Percentiles rank a stretch among this genome's conserved stretches.
These are phyloP conservation scores for Drosophila jambulina DNA, from an alignment of 1,140 invertebrate species.

Conservation along the genomic window DNA sequence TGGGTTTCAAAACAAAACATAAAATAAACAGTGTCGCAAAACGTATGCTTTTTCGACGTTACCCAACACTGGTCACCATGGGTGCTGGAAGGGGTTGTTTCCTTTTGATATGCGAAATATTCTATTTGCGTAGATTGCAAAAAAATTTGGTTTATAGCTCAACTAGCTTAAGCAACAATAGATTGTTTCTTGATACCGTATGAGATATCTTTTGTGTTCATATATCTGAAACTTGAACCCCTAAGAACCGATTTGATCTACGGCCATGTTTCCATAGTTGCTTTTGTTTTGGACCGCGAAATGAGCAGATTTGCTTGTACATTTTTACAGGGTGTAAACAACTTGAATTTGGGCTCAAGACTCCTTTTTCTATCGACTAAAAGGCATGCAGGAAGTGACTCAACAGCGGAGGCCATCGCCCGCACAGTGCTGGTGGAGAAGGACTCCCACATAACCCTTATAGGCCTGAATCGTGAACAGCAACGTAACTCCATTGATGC, in stretches of 20 bases:
- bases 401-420: background rate
- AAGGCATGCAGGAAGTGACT: constrained; percentile 5
- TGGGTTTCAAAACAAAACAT: background rate
- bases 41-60: background rate
- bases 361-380: constrained; percentile 14
- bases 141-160: background rate
- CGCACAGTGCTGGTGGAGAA: constrained; percentile 82
- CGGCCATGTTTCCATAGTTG: background rate
- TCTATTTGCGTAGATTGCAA: background rate
- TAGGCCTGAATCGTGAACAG: constrained; percentile 94
- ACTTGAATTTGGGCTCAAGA: constrained; percentile 15
- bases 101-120: background rate
- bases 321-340: constrained; percentile 18
- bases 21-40: constrained; percentile 44
- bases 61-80: constrained; percentile 28
- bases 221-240: background rate
- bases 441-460: constrained; percentile 88
- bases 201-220: no score
- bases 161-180: no score
- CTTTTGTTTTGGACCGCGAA: constrained; percentile 25
- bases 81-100: background rate
- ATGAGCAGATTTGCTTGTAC: constrained; percentile 61
- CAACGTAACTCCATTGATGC: constrained; percentile 93
- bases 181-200: background rate
- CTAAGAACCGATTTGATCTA: background rate